Evolutionary conservation across 23 tunicate genomes (phyloP), one percentile per base, ranked within the genome.

Genomic region (Botrylloides violaceus): DNA sequence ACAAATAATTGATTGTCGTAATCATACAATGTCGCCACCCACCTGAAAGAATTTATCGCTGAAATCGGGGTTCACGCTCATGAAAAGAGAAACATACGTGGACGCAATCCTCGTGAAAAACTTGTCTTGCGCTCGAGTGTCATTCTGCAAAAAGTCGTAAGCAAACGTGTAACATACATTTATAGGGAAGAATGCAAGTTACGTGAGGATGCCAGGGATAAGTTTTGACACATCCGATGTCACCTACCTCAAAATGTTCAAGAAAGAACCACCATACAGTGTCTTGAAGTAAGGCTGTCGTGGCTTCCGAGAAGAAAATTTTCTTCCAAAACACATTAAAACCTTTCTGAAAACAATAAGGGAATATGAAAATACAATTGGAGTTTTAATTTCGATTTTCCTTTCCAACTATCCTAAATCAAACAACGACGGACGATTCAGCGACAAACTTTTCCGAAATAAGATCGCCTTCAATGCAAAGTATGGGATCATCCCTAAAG

Each of bases 221-320:
- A n/a, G n/a, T n/a, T n/a, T n/a, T n/a, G n/a, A n/a, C n/a, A n/a
- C n/a, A n/a, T n/a, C n/a, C n/a, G n/a, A n/a, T n/a, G n/a, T 31
- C 37, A 57, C 48, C 20, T 70, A 87, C 96, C 79, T 87, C 80
- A 77, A 87, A 87, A 32, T 76, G 64, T 36, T 87, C 96, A 9
- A 87, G 63, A 71, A 81, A 87, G 24, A 81, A 59, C 95, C 95
- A 86, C 95, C 95, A 86, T 47, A 86, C 80, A 2, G 95, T 57
- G 49, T 86, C 95, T 34, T 87, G 96, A 36, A 87, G 64, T 21
- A 87, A 30, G 2, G 96, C 96, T 3, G 71, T 62, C 3, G 83
- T 75, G 3, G 87, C 96, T 58, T 81, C 83, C 7, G 96, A 87
- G 2, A 80, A 66, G 71, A 87, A 87, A n/a, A 87, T 28, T 65